These are phyloP conservation scores for Chironomus tentans DNA, from an alignment of 2,888 invertebrate species.

Conservation along the genomic window DNA sequence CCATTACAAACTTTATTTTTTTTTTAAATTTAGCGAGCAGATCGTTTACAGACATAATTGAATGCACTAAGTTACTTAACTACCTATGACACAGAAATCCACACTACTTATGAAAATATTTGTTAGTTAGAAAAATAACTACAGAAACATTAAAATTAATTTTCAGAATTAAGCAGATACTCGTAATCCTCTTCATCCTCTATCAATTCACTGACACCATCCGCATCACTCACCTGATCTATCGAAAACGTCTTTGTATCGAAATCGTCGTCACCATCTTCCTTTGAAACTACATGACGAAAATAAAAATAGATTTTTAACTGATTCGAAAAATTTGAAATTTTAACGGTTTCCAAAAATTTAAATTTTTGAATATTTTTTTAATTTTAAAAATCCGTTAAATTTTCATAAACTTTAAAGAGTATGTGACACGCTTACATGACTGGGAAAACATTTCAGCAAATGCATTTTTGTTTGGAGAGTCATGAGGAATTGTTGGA, in stretches of 20 bases:
- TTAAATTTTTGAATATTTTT: not conserved
- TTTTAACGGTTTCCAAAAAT: no score
- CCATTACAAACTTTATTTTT: no score
- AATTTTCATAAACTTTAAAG: no score
- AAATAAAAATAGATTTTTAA: not conserved
- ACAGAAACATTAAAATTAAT: not conserved
- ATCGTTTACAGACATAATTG: no score
- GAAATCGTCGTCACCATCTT: not conserved
- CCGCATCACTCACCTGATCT: constrained; percentile 21
- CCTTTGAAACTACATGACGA: not conserved
- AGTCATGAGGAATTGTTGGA: not conserved
- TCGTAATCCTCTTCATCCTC: constrained; percentile 16
- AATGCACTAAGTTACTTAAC: no score
- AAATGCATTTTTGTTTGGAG: not conserved
- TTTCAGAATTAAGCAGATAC: constrained; percentile 11
- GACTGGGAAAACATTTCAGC: constrained; percentile 8
- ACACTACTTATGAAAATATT: no score
- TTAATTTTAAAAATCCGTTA: no score
- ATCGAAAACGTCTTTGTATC: constrained; percentile 17
- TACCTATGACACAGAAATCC: no score
- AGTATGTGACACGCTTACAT: not conserved
- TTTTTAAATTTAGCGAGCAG: no score
- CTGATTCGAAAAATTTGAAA: not conserved
- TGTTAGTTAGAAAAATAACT: not conserved
- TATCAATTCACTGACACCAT: constrained; percentile 15